Percentiles rank a stretch among this genome's conserved stretches.
These are phyloP conservation scores for Caenorhabditis sp. DNA, from an alignment of 2,888 invertebrate genomes.

Conservation along the genomic window DNA sequence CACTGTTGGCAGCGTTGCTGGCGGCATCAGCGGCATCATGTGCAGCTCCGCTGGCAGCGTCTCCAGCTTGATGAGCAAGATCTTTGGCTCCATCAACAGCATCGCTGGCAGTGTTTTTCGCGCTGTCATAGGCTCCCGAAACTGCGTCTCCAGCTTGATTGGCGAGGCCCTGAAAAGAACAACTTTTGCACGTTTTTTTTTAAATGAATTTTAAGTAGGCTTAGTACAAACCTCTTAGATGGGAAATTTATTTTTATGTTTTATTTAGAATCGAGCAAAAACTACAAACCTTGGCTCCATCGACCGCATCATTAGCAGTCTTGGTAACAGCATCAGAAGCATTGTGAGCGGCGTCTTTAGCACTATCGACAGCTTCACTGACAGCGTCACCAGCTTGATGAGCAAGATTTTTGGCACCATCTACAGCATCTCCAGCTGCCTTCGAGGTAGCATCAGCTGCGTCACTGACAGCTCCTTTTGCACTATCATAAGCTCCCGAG, in stretches of 20 bases:
- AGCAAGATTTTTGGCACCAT: background rate
- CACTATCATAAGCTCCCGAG: constrained; percentile 3
- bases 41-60: constrained; percentile 7
- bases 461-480: background rate
- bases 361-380: background rate
- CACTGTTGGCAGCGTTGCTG: constrained; percentile 7
- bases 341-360: background rate
- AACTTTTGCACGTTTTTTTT: too few species aligned
- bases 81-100: background rate
- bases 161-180: background rate
- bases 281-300: background rate
- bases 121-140: constrained; percentile 6
- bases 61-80: background rate
- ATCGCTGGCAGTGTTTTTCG: constrained; percentile 6
- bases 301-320: background rate
- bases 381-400: background rate
- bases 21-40: constrained; percentile 4
- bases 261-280: background rate
- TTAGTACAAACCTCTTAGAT: too few species aligned
- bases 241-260: too few species aligned
- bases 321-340: background rate
- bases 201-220: background rate
- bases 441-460: background rate
- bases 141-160: constrained; percentile 7
- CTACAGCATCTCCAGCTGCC: background rate